Evolutionary conservation across 2,113 vertebrate genomes (phyloP).

Genomic region (Notothenia coriiceps): DNA sequence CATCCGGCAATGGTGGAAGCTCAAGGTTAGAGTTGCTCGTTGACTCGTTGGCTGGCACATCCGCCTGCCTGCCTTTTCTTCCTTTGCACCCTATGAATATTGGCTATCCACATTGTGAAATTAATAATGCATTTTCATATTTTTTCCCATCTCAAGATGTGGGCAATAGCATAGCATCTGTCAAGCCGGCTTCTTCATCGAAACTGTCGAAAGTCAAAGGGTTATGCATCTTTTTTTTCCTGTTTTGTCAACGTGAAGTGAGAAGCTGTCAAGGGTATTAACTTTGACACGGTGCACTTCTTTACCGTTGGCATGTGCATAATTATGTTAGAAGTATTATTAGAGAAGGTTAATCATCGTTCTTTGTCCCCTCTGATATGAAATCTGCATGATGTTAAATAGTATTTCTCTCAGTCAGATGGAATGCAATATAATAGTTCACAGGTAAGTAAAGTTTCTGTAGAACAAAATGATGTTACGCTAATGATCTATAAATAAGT

Average conservation of each 20-base stretch:
- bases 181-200: slow-evolving; percentile 74
- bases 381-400: slow-evolving; percentile 31
- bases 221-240: slow-evolving; percentile 54
- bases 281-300: slow-evolving; percentile 57
- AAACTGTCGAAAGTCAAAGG: slow-evolving; percentile 73
- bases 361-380: slow-evolving; percentile 52
- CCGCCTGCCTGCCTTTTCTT: slow-evolving; percentile 53
- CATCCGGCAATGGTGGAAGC: slow-evolving; percentile 74
- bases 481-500: background rate
- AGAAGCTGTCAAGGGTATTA: slow-evolving; percentile 68
- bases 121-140: slow-evolving; percentile 77
- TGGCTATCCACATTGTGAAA: slow-evolving; percentile 72
- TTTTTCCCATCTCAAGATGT: slow-evolving; percentile 56
- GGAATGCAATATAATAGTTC: slow-evolving; percentile 19
- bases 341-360: slow-evolving; percentile 66
- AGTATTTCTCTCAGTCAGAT: background rate
- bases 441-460: background rate
- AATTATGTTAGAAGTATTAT: slow-evolving; percentile 64
- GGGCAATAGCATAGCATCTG: slow-evolving; percentile 69
- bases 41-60: slow-evolving; percentile 55
- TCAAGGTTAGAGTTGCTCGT: slow-evolving; percentile 82
- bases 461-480: background rate
- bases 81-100: slow-evolving; percentile 60
- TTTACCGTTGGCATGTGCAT: slow-evolving; percentile 43
- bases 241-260: slow-evolving; percentile 61